Conservation (phyloP, 30 jellyfish, hydroid and myxozoan genomes). For the Pseudorhiza aurosa region DNA sequence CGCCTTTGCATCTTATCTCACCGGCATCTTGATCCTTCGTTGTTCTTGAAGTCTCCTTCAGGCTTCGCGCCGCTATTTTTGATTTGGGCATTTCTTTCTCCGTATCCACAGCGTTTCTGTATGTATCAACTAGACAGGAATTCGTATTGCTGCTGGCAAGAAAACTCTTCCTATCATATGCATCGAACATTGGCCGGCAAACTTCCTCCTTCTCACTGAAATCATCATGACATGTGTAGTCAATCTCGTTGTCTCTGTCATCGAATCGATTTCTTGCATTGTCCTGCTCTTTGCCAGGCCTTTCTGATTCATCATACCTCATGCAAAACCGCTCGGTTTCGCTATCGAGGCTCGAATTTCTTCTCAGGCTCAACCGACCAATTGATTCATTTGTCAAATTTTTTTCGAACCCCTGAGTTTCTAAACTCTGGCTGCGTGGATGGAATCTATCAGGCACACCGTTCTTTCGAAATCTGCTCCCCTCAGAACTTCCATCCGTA, state of each 20-base stretch:
- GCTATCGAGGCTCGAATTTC: conserved; percentile 35
- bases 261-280: not conserved
- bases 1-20: too few species aligned
- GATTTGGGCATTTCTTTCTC: too few species aligned
- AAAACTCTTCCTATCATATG: too few species aligned
- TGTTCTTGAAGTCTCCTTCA: too few species aligned
- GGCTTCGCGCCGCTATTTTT: too few species aligned
- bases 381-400: not conserved
- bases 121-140: not conserved
- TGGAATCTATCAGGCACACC: conserved; percentile 15
- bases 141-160: too few species aligned
- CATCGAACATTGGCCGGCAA: too few species aligned
- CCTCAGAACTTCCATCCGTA: not conserved
- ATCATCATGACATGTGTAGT: too few species aligned
- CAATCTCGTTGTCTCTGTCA: too few species aligned
- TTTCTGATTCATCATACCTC: conserved; percentile 1
- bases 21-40: too few species aligned
- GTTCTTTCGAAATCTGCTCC: not conserved
- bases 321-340: conserved; percentile 1
- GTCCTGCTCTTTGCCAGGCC: not conserved
- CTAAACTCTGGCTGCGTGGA: conserved; percentile 34
- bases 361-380: not conserved
- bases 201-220: too few species aligned
- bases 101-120: not conserved
- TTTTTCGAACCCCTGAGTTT: conserved; percentile 5